Evolutionary conservation across 2,888 invertebrate species (phyloP).

Genomic region (Halictus ligatus): DNA sequence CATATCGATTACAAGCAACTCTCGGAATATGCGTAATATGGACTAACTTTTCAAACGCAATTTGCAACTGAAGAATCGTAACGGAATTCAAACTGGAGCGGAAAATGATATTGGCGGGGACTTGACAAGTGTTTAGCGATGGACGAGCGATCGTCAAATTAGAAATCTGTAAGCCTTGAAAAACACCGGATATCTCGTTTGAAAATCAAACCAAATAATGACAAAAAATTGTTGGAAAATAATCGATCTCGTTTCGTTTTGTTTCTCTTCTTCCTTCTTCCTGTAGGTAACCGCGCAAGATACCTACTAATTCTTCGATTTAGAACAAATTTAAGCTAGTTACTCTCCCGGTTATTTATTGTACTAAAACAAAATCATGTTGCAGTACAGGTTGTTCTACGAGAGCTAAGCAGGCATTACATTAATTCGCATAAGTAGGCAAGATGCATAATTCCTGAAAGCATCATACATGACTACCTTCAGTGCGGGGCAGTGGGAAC

Average conservation of each 20-base stretch:
- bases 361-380: constrained; percentile 62
- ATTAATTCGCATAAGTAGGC: constrained; percentile 76
- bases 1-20: constrained; percentile 61
- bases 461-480: constrained; percentile 79
- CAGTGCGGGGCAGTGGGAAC: constrained; percentile 82
- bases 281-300: constrained; percentile 46
- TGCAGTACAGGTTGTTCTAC: constrained; percentile 74
- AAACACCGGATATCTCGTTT: neutral
- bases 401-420: constrained; percentile 87
- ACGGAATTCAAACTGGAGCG: neutral
- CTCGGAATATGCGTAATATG: constrained; percentile 53
- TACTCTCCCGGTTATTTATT: constrained; percentile 38
- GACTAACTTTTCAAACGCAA: constrained; percentile 35
- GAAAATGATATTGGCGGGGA: neutral
- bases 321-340: constrained; percentile 34
- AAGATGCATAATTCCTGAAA: constrained; percentile 77
- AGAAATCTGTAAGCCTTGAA: constrained; percentile 1
- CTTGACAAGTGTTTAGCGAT: neutral
- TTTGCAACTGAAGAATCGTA: constrained; percentile 17
- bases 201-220: constrained; percentile 9
- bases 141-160: constrained; percentile 21
- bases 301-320: constrained; percentile 56
- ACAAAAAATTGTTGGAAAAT: neutral
- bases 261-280: neutral
- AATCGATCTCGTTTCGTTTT: no score